Conservation (phyloP, 2,113 vertebrate genomes). For the Elephantulus edwardii region DNA sequence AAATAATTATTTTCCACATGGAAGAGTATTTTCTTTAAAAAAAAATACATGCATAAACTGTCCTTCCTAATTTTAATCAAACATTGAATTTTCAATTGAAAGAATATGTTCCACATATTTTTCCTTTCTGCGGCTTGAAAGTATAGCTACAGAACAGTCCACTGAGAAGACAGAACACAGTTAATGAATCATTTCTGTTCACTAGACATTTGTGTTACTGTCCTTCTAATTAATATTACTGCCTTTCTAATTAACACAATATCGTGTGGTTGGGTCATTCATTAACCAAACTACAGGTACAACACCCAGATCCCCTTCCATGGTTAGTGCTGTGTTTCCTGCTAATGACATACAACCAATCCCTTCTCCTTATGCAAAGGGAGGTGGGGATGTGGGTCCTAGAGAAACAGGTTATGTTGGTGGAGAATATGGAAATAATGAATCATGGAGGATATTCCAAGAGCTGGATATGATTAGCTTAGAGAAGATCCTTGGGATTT, state of each 20-base stretch:
- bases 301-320: neutral
- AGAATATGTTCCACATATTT: conserved; percentile 18
- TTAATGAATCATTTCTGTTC: conserved; percentile 42
- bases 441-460: neutral
- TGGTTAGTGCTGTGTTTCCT: neutral
- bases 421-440: neutral
- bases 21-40: neutral
- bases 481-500: neutral
- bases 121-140: neutral
- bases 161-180: neutral
- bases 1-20: neutral
- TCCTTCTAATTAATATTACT: conserved; percentile 41
- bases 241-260: conserved; percentile 57
- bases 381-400: no score
- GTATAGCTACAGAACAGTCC: neutral
- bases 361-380: neutral
- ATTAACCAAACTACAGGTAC: no score
- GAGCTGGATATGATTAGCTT: neutral
- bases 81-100: neutral
- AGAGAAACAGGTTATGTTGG: neutral
- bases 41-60: neutral
- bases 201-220: conserved; percentile 38
- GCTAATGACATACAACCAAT: neutral
- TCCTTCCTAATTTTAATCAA: neutral
- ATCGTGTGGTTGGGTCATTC: no score